Evolutionary conservation across 2,888 invertebrate genomes (phyloP), one percentile per base, ranked within the genome.

Genomic region (Gerosis bhagava): DNA sequence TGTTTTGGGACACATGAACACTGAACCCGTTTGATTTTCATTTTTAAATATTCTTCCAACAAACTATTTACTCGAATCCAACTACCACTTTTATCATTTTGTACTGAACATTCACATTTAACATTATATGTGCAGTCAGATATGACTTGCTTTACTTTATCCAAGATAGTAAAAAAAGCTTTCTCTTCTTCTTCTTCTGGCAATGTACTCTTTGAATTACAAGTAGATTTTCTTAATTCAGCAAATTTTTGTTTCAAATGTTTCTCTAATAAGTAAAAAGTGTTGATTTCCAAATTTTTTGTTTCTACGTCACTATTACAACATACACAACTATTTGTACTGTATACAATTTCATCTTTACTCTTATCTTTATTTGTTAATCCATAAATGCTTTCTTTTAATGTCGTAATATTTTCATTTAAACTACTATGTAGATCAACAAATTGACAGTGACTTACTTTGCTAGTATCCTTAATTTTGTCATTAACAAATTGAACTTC

Each of bases 31-130:
- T 78, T 72, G 13, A 88, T 73, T 79, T 88, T 88, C 1, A 71
- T 66, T 66, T 77, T 82, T 29, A 88, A 66, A 66, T 87, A 88
- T 63, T 88, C 88, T 65, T 83, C 77, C 41, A 88, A 61, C 55
- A 88, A 64, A 31, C 67, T 69, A 49, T 80, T 80, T 1, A 82
- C 86, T 57, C 86, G 73, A 11, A 73, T 73, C 82, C 83, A 87
- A 59, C 74, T 82, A n/a, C 70, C 76, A 44, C 69, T 62, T 11
- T 52, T 54, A 47, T 49, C 13, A 12, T 54, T 53, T 36, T 54
- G 51, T 47, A 54, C 52, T 3, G 54, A 49, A 63, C 78, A 80
- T 51, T 62, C 70, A 62, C 79, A 84, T 46, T 59, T 54, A 8
- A 73, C 54, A 51, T 68, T 61, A 52, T 66, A 65, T 10, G 74